Percentiles rank a stretch among this genome's conserved stretches.
phyloP scores from a whole-genome alignment of 2,797 vertebrate genomes.

The Setipinna tenuifilis region DNA sequence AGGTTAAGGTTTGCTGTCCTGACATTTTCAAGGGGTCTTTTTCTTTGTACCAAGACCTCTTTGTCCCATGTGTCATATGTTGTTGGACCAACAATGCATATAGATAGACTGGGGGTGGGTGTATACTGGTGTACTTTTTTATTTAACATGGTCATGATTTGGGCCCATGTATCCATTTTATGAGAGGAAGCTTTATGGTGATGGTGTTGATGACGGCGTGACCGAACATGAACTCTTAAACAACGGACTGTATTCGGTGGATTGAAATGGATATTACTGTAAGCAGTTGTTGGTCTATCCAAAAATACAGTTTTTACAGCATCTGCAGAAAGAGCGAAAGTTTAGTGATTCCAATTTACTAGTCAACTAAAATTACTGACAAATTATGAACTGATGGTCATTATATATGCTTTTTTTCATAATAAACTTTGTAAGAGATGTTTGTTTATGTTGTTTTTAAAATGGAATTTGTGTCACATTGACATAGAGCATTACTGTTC shows the following conservation, averaged over 20 bases:
- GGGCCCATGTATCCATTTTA: neutral
- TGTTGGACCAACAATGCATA: constrained; percentile 15
- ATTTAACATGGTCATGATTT: neutral
- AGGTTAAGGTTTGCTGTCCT: neutral
- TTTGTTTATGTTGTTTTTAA: neutral
- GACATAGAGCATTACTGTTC: neutral
- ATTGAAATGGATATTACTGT: neutral
- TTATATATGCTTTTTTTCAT: constrained; percentile 61
- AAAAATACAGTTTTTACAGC: constrained; percentile 33
- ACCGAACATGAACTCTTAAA: neutral
- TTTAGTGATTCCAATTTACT: constrained; percentile 55
- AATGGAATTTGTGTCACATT: neutral
- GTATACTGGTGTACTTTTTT: neutral
- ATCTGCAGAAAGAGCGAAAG: constrained; percentile 47
- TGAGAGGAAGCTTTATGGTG: constrained; percentile 1
- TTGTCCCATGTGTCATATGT: neutral
- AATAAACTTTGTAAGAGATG: constrained; percentile 67
- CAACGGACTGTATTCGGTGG: neutral
- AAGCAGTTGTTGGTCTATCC: constrained; percentile 33
- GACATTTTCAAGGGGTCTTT: neutral
- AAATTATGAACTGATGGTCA: constrained; percentile 54
- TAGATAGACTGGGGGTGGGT: neutral
- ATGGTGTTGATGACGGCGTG: neutral
- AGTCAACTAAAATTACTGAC: constrained; percentile 47
- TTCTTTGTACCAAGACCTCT: neutral